A percentile compares a stretch with the other conserved stretches of the same genome.
Evolutionary conservation across 2,113 vertebrate species (phyloP).

Genomic region (Hemichromis elongatus): DNA sequence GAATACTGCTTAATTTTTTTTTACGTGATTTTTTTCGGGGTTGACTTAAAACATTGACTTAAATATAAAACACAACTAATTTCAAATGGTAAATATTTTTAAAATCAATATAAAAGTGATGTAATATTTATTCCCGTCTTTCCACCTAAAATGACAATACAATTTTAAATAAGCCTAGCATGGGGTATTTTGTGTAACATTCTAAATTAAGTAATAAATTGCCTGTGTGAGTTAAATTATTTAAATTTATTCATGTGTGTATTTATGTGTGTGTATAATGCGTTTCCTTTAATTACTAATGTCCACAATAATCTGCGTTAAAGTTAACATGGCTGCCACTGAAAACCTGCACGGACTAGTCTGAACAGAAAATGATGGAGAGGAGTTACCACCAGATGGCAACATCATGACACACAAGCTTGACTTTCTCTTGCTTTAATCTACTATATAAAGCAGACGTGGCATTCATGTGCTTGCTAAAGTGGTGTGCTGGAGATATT

Average conservation of each 20-base stretch:
- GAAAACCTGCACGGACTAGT: slow-evolving; percentile 6
- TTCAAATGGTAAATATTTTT: background rate
- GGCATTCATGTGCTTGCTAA: background rate
- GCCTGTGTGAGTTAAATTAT: background rate
- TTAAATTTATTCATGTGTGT: background rate
- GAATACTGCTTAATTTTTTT: background rate
- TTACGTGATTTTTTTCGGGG: background rate
- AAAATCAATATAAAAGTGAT: background rate
- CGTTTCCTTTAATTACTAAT: background rate
- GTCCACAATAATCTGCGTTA: background rate
- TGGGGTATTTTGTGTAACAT: background rate
- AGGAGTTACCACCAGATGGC: slow-evolving; percentile 48
- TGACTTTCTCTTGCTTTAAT: background rate
- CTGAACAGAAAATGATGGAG: background rate
- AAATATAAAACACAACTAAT: background rate
- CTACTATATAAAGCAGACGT: background rate
- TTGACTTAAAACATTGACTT: background rate
- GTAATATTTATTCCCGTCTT: background rate
- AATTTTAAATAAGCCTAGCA: background rate
- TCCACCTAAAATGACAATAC: background rate
- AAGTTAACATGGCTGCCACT: slow-evolving; percentile 49
- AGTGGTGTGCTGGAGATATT: background rate
- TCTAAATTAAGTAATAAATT: background rate
- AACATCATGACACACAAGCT: background rate
- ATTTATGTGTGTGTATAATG: background rate